These are phyloP conservation scores for Zalophus californianus DNA, from an alignment of 2,797 vertebrate species.

Conservation along the genomic window DNA sequence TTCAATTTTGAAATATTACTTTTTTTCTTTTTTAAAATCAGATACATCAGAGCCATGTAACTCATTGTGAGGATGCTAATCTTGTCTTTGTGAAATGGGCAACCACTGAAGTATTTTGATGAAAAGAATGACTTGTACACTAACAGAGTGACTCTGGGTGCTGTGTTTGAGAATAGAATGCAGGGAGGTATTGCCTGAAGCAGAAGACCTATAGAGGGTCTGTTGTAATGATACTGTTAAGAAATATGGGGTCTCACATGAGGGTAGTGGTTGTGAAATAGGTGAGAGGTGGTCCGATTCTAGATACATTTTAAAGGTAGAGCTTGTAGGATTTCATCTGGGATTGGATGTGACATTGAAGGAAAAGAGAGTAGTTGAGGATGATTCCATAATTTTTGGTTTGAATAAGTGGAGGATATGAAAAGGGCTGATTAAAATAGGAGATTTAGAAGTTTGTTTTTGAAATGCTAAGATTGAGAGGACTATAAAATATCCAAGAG, in stretches of 20 bases:
- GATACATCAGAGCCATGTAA: background rate
- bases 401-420: background rate
- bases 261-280: background rate
- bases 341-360: background rate
- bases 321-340: background rate
- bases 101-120: background rate
- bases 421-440: background rate
- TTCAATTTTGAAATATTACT: background rate
- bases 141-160: background rate
- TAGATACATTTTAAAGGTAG: background rate
- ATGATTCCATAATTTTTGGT: background rate
- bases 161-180: background rate
- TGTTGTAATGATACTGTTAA: background rate
- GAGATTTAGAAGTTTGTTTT: background rate
- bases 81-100: background rate
- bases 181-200: background rate
- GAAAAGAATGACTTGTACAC: background rate
- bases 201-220: background rate
- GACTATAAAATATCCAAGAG: background rate
- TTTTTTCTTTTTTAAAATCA: background rate
- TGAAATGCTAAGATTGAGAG: background rate
- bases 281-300: background rate
- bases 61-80: background rate
- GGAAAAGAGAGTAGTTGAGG: background rate
- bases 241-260: background rate